Evolutionary conservation across 2,797 vertebrate species (phyloP), one percentile per base, ranked within the genome.

Genomic region (Pempheris klunzingeri): DNA sequence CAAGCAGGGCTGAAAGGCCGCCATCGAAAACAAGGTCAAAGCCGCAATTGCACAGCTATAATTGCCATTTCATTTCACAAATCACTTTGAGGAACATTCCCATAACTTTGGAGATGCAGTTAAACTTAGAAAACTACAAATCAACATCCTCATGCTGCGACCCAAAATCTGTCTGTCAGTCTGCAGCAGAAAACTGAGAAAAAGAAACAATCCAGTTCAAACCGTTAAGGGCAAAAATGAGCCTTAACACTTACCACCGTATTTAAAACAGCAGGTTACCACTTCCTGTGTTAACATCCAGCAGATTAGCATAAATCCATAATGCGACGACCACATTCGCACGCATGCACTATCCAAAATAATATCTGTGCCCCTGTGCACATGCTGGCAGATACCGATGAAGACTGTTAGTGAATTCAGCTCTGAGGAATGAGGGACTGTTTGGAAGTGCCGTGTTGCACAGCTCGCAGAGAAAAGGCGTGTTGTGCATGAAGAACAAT

Each of bases 401-500:
- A 78, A 75, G 85, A 54, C 87, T 47, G 49, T 74, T 32, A n/a
- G 81, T 59, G 82, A 74, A 67, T 74, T 80, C 76, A 49, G 62
- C 79, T 80, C 53, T 49, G 75, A 88, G 89, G 88, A 92, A 92
- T 91, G 91, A 92, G 86, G 74, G 83, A 34, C 84, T 61, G 86
- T 84, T 83, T 84, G 78, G 83, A 88, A 78, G 82, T 32, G 84
- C 81, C 47, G 80, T 72, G 84, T 63, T 18, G 87, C 77, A 89
- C 94, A 93, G 95, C 95, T 90, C 92, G 93, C 92, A 96, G 94
- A 96, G 96, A 97, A 97, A 96, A 96, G 95, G 96, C 95, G 95
- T 96, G 96, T 96, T 97, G 92, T 97, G 94, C 91, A 81, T 81
- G 81, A 93, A 95, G 96, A 97, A 97, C 97, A 98, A 98, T 97